Base-by-base conservation (phyloP, 2,113 vertebrate species). In the Apodemus sylvaticus region DNA sequence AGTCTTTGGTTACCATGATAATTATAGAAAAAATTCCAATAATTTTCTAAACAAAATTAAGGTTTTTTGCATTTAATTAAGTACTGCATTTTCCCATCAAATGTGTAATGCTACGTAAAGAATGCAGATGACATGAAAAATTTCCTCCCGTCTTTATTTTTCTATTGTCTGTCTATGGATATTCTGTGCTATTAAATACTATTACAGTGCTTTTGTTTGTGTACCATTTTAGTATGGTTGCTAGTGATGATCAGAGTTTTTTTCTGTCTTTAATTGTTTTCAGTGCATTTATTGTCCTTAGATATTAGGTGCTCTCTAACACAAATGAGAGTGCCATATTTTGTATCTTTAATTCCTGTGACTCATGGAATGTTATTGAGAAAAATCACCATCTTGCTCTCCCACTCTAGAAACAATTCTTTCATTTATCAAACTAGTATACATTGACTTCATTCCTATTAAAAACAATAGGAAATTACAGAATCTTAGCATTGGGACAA, bases 311-410 rank as follows among this genome's bases (percentile, higher is more conserved):
- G 24, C 7, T 39, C 31, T 55, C 7, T n/a, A 79, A 85, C 39
- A 7, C 6, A 73, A 26, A 42, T 11, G 0, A 45, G 2, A 10
- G 24, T 83, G 19, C 34, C 73, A 0, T 45, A 29, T 85, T 94
- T 64, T 31, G 34, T 10, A 17, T 6, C 16, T 34, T 83, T 29
- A 83, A 24, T 62, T 66, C 16, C 45, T 58, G 70, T 79, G 62
- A 71, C 12, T 89, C 24, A 48, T 7, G 9, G 4, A 83, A 16
- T 92, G 31, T 90, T 90, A 76, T 5, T 53, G 31, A 94, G 6
- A 1, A 66, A 2, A 45, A 8, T n/a, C 0, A 17, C 13, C 14
- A 26, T 36, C 0, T 39, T 22, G 1, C 19, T n/a, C 16, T 20
- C 51, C 9, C 55, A 66, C 48, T 45, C 36, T 78, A 62, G 7